phyloP scores from a whole-genome alignment of 2,888 invertebrate species.

The Cheilosia vernalis region DNA sequence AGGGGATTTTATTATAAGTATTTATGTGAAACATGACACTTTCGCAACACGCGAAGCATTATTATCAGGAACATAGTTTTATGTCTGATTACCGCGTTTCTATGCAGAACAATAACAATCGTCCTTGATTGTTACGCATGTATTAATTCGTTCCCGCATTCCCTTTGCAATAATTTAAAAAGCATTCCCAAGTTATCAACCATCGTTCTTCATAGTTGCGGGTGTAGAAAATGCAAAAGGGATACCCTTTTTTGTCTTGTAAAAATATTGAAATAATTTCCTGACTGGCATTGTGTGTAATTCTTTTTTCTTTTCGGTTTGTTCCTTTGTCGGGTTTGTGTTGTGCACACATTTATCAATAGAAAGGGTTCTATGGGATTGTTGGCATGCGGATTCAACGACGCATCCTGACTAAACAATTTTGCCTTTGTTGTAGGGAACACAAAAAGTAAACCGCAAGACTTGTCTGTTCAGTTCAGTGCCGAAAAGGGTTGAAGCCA shows the following conservation, averaged over 20 bases:
- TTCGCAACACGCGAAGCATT: no score
- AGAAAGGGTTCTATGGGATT: conserved; percentile 16
- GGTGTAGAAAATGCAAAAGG: conserved; percentile 8
- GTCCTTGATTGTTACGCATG: no score
- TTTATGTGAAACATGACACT: no score
- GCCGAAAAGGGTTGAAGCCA: neutral
- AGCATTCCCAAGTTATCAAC: no score
- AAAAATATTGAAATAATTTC: conserved; percentile 54
- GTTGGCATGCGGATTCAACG: conserved; percentile 8
- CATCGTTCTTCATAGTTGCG: neutral
- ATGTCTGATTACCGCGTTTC: no score
- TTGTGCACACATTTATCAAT: conserved; percentile 11
- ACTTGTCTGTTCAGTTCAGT: neutral
- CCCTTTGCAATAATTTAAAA: no score
- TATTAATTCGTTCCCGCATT: no score
- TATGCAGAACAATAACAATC: no score
- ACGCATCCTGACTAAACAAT: conserved; percentile 31
- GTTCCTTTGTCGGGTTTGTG: conserved; percentile 27
- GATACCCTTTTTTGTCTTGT: neutral
- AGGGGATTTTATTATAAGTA: no score
- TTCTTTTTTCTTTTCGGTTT: neutral
- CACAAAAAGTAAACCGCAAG: conserved; percentile 19
- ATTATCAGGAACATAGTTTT: no score
- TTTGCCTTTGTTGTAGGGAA: conserved; percentile 11
- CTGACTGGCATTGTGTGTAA: conserved; percentile 22